Evolutionary conservation across 2,113 vertebrate genomes (phyloP), one percentile per base, ranked within the genome.

Genomic region (Hemibagrus wyckioides): DNA sequence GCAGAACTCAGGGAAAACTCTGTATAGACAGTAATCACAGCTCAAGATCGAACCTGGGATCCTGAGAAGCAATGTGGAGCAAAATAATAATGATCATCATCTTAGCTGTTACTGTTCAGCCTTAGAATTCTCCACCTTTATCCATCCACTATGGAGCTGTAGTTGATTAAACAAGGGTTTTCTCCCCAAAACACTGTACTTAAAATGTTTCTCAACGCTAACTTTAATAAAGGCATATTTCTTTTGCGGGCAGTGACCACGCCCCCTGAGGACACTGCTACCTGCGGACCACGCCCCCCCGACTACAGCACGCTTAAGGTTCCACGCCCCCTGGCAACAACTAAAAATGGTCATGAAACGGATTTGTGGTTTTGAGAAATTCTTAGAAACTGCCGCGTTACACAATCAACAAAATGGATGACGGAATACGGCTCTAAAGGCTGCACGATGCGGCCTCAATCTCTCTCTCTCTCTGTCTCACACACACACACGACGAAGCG

Each of bases 361-460:
- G 7, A 52, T 79, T 33, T 56, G n/a, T 9, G 76, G n/a, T 8
- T n/a, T 15, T n/a, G 9, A 11, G 50, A 80, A 56, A 80, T 10
- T 0, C 0, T 8, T 4, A 17, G 15, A n/a, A 30, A 36, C 33
- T 48, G 15, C 25, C 3, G 28, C 30, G n/a, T 9, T 21, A 17
- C 50, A 23, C 17, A 23, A 54, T 36, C 21, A 59, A 81, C 33
- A 81, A 81, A 81, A 81, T 81, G 79, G 79, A 28, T 81, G 79
- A 59, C 54, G 28, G 21, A 39, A 80, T 13, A 57, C 44, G 28
- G 6, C 13, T 52, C 13, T 17, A 3, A 21, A 80, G 30, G 15
- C 48, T 80, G 79, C 41, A n/a, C 25, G 5, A 54, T 15, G n/a
- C 33, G 82, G 63, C 82, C 59, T 50, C 1, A 23, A 17, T 33